Evolutionary conservation across 2,797 vertebrate genomes (phyloP).

Genomic region (Picus viridis): DNA sequence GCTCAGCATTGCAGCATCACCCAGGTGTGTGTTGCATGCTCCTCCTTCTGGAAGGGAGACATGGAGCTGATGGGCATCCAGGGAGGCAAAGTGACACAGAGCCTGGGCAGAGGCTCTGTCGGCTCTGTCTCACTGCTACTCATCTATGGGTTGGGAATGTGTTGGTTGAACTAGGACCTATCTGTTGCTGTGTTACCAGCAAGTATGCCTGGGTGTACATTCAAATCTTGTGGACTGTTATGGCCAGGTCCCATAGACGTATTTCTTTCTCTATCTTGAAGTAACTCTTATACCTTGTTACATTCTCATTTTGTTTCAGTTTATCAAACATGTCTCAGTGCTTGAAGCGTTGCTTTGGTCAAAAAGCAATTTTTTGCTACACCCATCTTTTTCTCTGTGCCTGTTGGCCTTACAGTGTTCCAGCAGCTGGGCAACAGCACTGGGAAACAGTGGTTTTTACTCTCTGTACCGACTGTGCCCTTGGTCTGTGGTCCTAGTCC

Average conservation of each 20-base stretch:
- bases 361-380: neutral
- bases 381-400: neutral
- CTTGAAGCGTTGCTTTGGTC: neutral
- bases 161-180: neutral
- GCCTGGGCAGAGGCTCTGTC: neutral
- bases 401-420: neutral
- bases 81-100: neutral
- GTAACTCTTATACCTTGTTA: neutral
- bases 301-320: neutral
- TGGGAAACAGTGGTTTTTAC: neutral
- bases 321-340: neutral
- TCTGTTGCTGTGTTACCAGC: neutral
- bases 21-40: neutral
- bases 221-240: neutral
- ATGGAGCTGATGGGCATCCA: fast-evolving
- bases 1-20: neutral
- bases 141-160: fast-evolving
- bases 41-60: neutral
- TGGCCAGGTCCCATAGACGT: neutral
- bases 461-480: neutral
- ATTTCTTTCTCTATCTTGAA: neutral
- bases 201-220: neutral
- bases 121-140: neutral
- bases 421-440: neutral
- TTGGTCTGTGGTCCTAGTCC: neutral